Evolutionary conservation across 2,113 vertebrate species (phyloP).

Genomic region (Oenanthe oenanthe): DNA sequence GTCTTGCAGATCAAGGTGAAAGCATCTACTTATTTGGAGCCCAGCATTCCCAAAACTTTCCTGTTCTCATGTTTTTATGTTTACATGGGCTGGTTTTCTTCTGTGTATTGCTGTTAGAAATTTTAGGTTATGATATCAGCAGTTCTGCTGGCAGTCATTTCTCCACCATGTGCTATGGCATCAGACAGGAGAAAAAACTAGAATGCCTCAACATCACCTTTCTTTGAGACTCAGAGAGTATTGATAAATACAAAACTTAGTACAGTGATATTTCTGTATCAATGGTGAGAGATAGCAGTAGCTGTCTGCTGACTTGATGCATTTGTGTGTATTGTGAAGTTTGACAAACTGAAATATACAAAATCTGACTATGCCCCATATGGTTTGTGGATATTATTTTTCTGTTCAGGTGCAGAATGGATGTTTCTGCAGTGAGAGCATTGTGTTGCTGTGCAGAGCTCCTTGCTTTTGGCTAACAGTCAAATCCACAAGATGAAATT

Average conservation of each 20-base stretch:
- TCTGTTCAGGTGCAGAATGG: neutral
- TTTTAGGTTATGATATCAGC: neutral
- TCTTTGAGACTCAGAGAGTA: neutral
- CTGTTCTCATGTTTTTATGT: neutral
- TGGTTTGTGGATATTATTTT: neutral
- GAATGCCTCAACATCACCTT: neutral
- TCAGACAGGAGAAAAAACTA: neutral
- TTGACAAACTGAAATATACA: neutral
- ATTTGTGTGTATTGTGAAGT: neutral
- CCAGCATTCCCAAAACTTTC: neutral
- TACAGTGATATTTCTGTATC: neutral
- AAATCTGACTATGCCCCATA: neutral
- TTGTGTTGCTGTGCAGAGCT: neutral
- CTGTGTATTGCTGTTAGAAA: neutral
- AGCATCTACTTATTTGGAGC: neutral
- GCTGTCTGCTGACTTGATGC: neutral
- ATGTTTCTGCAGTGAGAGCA: neutral
- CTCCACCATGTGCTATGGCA: neutral
- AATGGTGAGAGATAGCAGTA: neutral
- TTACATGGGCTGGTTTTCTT: neutral
- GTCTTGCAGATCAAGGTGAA: constrained; percentile 95
- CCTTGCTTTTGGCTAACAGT: neutral
- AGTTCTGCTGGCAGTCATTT: neutral
- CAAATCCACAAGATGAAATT: neutral
- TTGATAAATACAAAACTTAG: neutral